Evolutionary conservation across 2,797 vertebrate species (phyloP).

Genomic region (Chelidonichthys spinosus): DNA sequence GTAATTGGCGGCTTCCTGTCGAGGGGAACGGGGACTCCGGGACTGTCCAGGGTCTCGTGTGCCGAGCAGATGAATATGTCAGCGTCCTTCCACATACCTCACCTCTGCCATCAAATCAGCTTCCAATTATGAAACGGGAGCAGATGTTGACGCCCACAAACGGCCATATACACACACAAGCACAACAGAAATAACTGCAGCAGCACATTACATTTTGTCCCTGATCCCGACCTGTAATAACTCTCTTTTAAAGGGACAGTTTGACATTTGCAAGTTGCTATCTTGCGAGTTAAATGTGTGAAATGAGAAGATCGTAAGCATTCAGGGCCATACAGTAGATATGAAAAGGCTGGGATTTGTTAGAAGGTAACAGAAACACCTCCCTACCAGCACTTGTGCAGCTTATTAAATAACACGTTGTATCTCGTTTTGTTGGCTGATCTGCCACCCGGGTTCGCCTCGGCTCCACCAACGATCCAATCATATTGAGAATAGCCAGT

Average conservation of each 20-base stretch:
- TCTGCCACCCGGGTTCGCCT: no score
- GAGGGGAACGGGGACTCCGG: slow-evolving; percentile 27
- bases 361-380: neutral
- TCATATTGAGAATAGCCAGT: no score
- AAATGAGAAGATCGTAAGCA: neutral
- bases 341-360: neutral
- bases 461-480: no score
- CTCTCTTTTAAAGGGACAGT: neutral
- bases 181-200: slow-evolving; percentile 2
- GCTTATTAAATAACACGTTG: neutral
- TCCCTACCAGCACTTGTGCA: neutral
- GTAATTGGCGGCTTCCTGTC: slow-evolving; percentile 11
- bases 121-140: slow-evolving; percentile 45
- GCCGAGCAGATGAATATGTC: slow-evolving; percentile 46
- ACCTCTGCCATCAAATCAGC: slow-evolving; percentile 58
- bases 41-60: slow-evolving; percentile 2
- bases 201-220: neutral
- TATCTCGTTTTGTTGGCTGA: neutral
- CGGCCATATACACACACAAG: neutral
- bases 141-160: neutral
- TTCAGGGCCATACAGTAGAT: neutral
- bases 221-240: neutral
- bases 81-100: slow-evolving; percentile 64
- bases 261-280: neutral
- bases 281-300: neutral